Percentiles rank a stretch among this genome's conserved stretches.
These are phyloP conservation scores for Sebastes hopkinsi DNA, from an alignment of 2,797 vertebrate species.

Conservation along the genomic window DNA sequence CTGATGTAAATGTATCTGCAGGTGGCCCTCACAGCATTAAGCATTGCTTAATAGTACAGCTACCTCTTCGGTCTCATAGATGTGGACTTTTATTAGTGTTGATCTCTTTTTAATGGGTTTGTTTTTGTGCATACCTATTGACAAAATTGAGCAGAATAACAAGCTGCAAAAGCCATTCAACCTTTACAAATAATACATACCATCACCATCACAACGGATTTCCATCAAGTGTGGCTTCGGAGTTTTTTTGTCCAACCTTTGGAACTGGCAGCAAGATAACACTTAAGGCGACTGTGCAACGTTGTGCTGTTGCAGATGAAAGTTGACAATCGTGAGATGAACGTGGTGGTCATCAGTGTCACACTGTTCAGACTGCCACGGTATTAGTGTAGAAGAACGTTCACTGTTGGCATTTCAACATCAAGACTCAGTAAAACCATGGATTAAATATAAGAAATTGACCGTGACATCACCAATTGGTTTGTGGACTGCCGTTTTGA, in stretches of 20 bases:
- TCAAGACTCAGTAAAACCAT: background rate
- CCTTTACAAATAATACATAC: slow-evolving; percentile 24
- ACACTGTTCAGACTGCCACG: background rate
- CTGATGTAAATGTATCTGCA: slow-evolving; percentile 53
- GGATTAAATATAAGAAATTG: too few species aligned
- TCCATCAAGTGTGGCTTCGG: background rate
- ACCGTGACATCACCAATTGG: too few species aligned
- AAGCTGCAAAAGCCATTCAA: slow-evolving; percentile 3
- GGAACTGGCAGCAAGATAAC: slow-evolving; percentile 1
- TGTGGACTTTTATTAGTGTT: slow-evolving; percentile 20
- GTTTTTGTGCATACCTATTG: too few species aligned
- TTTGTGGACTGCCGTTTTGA: too few species aligned
- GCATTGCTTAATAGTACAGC: slow-evolving; percentile 26
- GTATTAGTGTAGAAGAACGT: background rate
- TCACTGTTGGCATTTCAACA: background rate
- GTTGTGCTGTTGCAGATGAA: background rate
- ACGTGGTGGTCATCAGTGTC: background rate
- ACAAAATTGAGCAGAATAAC: slow-evolving; percentile 3
- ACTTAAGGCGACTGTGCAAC: background rate
- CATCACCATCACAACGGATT: slow-evolving; percentile 11
- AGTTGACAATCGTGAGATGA: background rate
- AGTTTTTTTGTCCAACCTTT: slow-evolving; percentile 3
- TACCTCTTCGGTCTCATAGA: slow-evolving; percentile 4
- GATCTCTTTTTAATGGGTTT: background rate
- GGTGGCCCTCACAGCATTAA: slow-evolving; percentile 41